Evolutionary conservation across 1,140 invertebrate genomes (phyloP), one percentile per base, ranked within the genome.

Genomic region (Drosophila tsacasi): DNA sequence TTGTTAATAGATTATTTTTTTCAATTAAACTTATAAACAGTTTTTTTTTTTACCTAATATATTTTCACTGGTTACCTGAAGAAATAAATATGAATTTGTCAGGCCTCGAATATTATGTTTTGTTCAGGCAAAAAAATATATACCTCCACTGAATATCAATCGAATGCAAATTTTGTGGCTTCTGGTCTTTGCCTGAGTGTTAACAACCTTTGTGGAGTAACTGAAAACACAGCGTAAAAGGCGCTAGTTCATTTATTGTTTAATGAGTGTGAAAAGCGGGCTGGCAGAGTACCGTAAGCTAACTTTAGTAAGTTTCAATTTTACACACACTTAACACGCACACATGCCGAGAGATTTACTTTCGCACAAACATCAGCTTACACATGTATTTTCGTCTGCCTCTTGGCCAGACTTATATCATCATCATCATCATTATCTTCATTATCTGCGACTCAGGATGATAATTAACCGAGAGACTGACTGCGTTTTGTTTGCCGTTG

Each of bases 251-350:
- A 64, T 65, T 73, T 64, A 37, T 75, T 81, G 75, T 60, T 71
- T 81, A 81, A 85, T 81, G 78, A 85, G 83, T 85, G 78, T 85
- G 62, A 85, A 85, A 79, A 85, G 68, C 66, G 58, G 58, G 37
- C 57, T 52, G 59, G 39, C 66, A 23, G 54, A 72, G 68, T 84
- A 89, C 84, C 84, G 84, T 76, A 90, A 81, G 84, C 21, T 52
- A 74, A 60, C 81, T 57, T 57, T 39, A 57, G 54, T 67, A 81
- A 79, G 69, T 79, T 83, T 90, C 75, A 67, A 76, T 62, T 84
- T 89, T 90, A 81, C 79, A 85, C 77, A 81, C 74, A 79, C 74
- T 89, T 50, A 90, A 76, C 85, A 90, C 85, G 78, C 81, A 90
- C 47, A 64, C 84, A 80, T 57, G 58, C 52, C 30, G 17, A 21